Percentiles rank a stretch among this genome's conserved stretches.
Evolutionary conservation across 2,888 invertebrate species (phyloP).

Genomic region (Dryocosmus kuriphilus): DNA sequence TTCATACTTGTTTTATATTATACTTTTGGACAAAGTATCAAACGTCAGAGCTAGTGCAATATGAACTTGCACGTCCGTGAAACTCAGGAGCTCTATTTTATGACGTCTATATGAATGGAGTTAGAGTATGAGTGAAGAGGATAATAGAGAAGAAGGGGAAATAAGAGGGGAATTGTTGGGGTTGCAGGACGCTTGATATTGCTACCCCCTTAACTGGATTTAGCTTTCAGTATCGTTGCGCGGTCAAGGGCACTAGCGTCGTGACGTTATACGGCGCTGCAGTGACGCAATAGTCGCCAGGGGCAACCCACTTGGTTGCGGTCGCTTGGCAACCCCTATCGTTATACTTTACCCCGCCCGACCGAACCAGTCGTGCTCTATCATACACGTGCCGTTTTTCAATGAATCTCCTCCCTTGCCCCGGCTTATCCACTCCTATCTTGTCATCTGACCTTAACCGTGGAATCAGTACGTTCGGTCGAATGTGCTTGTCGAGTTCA

Average conservation of each 20-base stretch:
- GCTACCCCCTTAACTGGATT: constrained; percentile 28
- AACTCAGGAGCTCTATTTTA: neutral
- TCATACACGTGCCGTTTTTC: constrained; percentile 71
- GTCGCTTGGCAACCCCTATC: constrained; percentile 68
- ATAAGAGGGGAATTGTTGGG: constrained; percentile 47
- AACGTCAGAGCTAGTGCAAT: neutral
- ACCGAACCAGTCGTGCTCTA: constrained; percentile 50
- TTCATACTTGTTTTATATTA: no score
- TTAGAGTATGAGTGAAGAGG: constrained; percentile 3
- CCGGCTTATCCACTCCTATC: constrained; percentile 44
- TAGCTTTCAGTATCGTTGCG: constrained; percentile 55
- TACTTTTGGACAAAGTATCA: no score
- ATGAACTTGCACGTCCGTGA: neutral
- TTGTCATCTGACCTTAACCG: constrained; percentile 41
- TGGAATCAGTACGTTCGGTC: no score
- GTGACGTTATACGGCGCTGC: constrained; percentile 73
- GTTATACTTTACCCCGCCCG: constrained; percentile 47
- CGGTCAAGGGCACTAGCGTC: constrained; percentile 75
- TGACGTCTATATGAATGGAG: constrained; percentile 1
- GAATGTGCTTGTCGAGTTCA: no score
- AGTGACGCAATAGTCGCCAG: constrained; percentile 75
- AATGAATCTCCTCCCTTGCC: constrained; percentile 67
- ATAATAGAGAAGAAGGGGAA: constrained; percentile 11
- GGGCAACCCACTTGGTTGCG: constrained; percentile 69
- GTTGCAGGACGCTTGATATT: constrained; percentile 51